phyloP scores from a whole-genome alignment of 2,797 vertebrate genomes.

The Malacoctenus gilli region DNA sequence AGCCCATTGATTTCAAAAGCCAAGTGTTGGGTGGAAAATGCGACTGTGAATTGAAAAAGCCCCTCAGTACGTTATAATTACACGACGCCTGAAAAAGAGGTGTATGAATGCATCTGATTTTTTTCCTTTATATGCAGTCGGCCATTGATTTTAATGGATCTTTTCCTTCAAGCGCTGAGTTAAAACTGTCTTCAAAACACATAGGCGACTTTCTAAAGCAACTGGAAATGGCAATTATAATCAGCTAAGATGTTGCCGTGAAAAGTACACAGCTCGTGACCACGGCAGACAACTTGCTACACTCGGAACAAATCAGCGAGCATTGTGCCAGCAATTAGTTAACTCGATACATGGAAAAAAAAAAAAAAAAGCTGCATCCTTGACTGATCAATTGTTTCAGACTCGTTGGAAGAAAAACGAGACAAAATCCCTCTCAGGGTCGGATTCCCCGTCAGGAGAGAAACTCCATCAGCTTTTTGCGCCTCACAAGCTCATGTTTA shows the following conservation, averaged over 20 bases:
- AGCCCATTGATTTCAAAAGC: conserved; percentile 18
- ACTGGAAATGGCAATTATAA: conserved; percentile 22
- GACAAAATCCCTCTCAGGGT: too few relatives aligned
- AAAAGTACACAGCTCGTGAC: not conserved
- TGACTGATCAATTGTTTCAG: too few relatives aligned
- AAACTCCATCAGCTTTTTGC: too few relatives aligned
- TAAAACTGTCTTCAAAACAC: too few relatives aligned
- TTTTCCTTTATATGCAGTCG: conserved; percentile 20
- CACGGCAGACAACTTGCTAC: not conserved
- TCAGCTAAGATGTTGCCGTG: conserved; percentile 12
- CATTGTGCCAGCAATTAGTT: too few relatives aligned
- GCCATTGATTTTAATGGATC: conserved; percentile 24
- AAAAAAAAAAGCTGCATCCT: too few relatives aligned
- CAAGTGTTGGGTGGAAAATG: conserved; percentile 14
- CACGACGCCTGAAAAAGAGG: conserved; percentile 7
- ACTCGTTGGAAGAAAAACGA: too few relatives aligned
- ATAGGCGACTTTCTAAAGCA: conserved; percentile 4
- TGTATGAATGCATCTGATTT: not conserved
- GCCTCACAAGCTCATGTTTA: too few relatives aligned
- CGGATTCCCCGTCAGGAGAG: too few relatives aligned
- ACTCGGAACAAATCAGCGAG: not conserved
- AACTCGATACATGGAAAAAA: too few relatives aligned
- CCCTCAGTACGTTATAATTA: conserved; percentile 13
- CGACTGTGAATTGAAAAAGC: not conserved
- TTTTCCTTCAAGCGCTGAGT: not conserved